Evolutionary conservation across 2,888 invertebrate species (phyloP).

Genomic region (Nineta flava): DNA sequence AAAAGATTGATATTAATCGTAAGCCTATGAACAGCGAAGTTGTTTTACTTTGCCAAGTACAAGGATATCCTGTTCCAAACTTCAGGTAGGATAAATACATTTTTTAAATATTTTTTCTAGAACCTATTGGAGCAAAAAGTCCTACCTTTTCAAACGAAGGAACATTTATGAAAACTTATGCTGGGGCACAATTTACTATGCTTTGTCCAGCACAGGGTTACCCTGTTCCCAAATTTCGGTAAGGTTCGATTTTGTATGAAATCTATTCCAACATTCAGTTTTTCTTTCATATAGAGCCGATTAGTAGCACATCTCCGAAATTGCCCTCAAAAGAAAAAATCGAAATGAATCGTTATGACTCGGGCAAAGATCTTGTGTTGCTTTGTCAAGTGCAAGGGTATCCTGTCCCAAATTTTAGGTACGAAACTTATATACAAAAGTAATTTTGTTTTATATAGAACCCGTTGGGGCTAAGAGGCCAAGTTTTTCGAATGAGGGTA

Average conservation of each 20-base stretch:
- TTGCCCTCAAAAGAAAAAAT: conserved; percentile 54
- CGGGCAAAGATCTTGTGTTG: conserved; percentile 32
- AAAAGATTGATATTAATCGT: conserved; percentile 35
- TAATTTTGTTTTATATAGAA: conserved; percentile 8
- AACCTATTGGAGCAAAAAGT: background rate
- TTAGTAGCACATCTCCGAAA: conserved; percentile 48
- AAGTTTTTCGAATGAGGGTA: conserved; percentile 19
- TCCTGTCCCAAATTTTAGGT: conserved; percentile 39
- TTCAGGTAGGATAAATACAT: conserved; percentile 29
- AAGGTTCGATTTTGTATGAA: conserved; percentile 12
- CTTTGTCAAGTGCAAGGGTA: conserved; percentile 39
- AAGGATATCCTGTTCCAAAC: conserved; percentile 37
- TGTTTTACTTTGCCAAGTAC: conserved; percentile 34
- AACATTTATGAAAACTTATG: conserved; percentile 26
- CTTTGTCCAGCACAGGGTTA: conserved; percentile 42
- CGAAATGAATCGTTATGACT: conserved; percentile 29
- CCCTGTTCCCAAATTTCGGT: conserved; percentile 36
- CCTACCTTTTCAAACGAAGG: conserved; percentile 9
- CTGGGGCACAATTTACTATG: conserved; percentile 27
- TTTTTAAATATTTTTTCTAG: background rate
- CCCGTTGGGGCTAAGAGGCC: background rate
- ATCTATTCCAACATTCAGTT: background rate
- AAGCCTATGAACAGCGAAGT: conserved; percentile 30
- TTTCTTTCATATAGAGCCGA: conserved; percentile 29
- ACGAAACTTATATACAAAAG: conserved; percentile 17